Evolutionary conservation across 2,797 vertebrate species (phyloP), one percentile per base, ranked within the genome.

Genomic region (Buphagus erythrorhynchus): DNA sequence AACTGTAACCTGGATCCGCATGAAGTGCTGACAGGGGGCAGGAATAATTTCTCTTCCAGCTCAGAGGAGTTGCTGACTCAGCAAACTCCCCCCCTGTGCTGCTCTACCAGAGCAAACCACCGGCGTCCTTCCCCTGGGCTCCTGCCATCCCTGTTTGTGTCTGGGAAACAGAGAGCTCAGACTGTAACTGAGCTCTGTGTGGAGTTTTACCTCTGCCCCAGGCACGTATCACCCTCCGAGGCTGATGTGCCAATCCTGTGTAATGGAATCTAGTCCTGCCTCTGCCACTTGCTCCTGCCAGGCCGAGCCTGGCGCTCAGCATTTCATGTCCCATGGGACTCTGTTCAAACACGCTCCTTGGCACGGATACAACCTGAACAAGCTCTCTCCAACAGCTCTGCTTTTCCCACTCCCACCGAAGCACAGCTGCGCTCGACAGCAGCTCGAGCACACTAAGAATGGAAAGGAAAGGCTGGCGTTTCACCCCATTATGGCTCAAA

Each of bases 171-270:
- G 25, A 46, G 26, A 57, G 25, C 40, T 85, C 43, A 13, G 65
- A 48, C 45, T 75, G 66, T 66, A 67, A 36, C 28, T 59, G 24
- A 43, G 42, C 51, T 58, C 48, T 28, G 13, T 10, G 24, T 16
- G 6, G 36, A 69, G 61, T 18, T 80, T 84, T 28, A 80, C 72
- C 69, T 75, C 75, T 68, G 40, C 15, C 68, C 52, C 49, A 19
- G 61, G 62, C 58, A 58, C 1, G 0, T 13, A 29, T 15, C 16
- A 18, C n/a, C 40, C 1, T 0, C 63, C 2, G 10, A 91, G 31
- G 51, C 28, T 1, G 0, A 43, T 14, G 61, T 28, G 65, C 54
- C 83, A 40, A 22, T 20, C 48, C 20, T 2, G 3, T 13, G 1
- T 0, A 17, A 17, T 0, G 0, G 11, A 75, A 77, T 49, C 15